phyloP scores from a whole-genome alignment of 2,113 vertebrate genomes.

The Macrotus californicus region DNA sequence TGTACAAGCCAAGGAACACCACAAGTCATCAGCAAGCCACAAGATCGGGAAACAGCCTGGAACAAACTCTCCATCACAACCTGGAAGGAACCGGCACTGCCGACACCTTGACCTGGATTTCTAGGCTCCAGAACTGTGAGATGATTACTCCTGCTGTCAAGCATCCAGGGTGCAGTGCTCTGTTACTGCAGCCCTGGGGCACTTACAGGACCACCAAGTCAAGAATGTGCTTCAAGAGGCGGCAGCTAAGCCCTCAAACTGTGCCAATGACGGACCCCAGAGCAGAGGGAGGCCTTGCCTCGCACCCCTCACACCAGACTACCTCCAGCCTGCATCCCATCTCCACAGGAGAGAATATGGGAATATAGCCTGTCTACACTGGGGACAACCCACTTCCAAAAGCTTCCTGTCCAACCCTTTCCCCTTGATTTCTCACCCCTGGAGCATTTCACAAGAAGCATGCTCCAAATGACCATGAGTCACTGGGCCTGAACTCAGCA shows the following conservation, averaged over 20 bases:
- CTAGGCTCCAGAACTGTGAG: background rate
- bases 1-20: background rate
- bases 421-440: background rate
- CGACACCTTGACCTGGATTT: background rate
- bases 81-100: background rate
- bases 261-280: background rate
- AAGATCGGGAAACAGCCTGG: too few relatives aligned
- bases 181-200: rapidly evolving
- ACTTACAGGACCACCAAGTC: background rate
- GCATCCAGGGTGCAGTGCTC: rapidly evolving
- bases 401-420: background rate
- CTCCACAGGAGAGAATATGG: background rate
- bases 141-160: rapidly evolving
- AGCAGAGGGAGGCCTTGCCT: background rate
- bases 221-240: background rate
- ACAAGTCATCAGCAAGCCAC: background rate
- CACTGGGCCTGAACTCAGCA: background rate
- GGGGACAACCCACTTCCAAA: background rate
- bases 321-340: background rate
- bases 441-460: background rate
- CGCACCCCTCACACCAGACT: background rate
- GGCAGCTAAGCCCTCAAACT: background rate
- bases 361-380: background rate
- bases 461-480: background rate
- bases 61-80: background rate